Conservation (phyloP, 64 coral and sea anemone genomes). For the Dendronephthya gigantea region DNA sequence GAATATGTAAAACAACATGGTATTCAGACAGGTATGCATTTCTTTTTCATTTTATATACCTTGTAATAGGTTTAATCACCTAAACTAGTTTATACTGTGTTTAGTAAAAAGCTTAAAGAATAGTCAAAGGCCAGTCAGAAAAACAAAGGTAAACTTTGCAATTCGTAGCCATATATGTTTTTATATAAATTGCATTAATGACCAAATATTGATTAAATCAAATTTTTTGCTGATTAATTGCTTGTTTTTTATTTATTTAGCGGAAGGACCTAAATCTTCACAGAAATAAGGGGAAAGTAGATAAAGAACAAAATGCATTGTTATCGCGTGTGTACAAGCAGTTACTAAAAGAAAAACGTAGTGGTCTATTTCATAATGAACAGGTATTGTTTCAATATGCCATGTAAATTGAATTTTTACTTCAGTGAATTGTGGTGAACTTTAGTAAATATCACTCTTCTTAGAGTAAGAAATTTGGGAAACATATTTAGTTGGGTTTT, state of each 20-base stretch:
- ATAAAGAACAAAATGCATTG: slow-evolving; percentile 62
- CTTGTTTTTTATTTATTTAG: neutral
- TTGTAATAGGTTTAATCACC: too few relatives aligned
- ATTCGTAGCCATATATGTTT: too few relatives aligned
- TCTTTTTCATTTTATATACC: too few relatives aligned
- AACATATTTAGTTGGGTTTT: too few relatives aligned
- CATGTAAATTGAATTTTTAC: too few relatives aligned
- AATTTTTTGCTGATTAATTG: too few relatives aligned
- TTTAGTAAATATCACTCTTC: too few relatives aligned
- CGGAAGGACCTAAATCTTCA: slow-evolving; percentile 35
- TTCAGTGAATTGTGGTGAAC: too few relatives aligned
- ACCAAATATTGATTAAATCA: too few relatives aligned
- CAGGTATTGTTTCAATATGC: slow-evolving; percentile 30
- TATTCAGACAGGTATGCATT: slow-evolving; percentile 21
- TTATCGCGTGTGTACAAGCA: slow-evolving; percentile 73
- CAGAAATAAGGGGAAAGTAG: slow-evolving; percentile 62
- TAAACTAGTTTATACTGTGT: neutral
- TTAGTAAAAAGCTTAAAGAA: neutral
- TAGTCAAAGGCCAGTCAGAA: neutral
- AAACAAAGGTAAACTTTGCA: neutral
- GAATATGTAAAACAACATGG: slow-evolving; percentile 54
- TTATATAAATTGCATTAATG: too few relatives aligned
- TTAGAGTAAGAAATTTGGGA: too few relatives aligned
- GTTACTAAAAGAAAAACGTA: slow-evolving; percentile 79
- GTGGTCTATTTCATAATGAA: slow-evolving; percentile 89